Conservation (phyloP, 2,888 invertebrate species). For the Melanophora roralis region DNA sequence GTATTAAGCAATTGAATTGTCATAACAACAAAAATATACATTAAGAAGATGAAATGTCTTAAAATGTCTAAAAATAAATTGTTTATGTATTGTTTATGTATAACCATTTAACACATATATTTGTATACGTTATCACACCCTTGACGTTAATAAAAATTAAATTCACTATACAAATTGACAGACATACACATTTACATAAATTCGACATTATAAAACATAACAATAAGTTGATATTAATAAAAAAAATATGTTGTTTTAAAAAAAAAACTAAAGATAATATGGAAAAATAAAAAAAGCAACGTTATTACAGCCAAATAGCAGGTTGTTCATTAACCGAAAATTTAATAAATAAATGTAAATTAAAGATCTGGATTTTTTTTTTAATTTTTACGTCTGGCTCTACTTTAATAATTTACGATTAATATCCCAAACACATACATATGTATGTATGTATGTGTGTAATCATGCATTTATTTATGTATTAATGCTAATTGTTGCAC, state of each 20-base stretch:
- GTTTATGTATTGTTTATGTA: no score
- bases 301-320: no score
- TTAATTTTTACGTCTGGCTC: no score
- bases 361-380: no score
- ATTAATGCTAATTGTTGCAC: not conserved
- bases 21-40: not conserved
- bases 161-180: conserved; percentile 44
- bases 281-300: not conserved
- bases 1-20: conserved; percentile 6
- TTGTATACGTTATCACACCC: conserved; percentile 57
- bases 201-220: not conserved
- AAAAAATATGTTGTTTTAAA: no score
- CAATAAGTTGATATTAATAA: conserved; percentile 21
- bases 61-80: no score
- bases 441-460: not conserved
- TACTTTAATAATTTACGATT: no score
- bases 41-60: not conserved
- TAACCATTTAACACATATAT: conserved; percentile 33
- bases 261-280: not conserved
- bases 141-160: conserved; percentile 56
- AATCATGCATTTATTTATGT: no score
- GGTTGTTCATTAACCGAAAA: no score
- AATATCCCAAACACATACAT: not conserved
- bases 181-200: conserved; percentile 3
- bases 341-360: no score